Base-by-base conservation (phyloP, 2,888 invertebrate genomes). In the Mycalesis mineus region DNA sequence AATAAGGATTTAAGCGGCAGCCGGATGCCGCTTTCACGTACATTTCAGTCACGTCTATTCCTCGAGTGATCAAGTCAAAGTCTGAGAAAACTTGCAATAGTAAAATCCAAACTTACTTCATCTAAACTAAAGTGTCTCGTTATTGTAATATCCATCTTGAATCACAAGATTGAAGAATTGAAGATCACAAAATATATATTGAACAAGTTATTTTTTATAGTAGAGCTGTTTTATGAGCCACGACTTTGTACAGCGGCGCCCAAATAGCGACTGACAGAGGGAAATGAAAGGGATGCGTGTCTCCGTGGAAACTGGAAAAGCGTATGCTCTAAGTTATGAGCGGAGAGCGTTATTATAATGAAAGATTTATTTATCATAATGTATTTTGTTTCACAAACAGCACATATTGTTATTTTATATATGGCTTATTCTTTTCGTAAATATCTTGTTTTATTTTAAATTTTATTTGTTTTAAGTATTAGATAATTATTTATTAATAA, bases 41-140 rank as follows among this genome's bases (percentile, higher is more conserved):
- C n/a, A n/a, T n/a, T n/a, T n/a, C n/a, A n/a, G n/a, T n/a, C n/a
- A n/a, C n/a, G n/a, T n/a, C n/a, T n/a, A n/a, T n/a, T n/a, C n/a
- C n/a, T n/a, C n/a, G n/a, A 33, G 33, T 2, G 7, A 3, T 33
- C 33, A 7, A 7, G 9, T 33, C 9, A 36, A 36, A 11, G 9
- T 11, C 36, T 4, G 4, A 11, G 9, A 11, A 9, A 36, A 36
- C 4, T 22, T 22, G 11, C 4, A 36, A 1, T 11, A 36, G 33
- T 33, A 45, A 44, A 36, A n/a, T 11, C 39, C 28, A 39, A 45
- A 83, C 87, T 85, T 62, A 89, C 90, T 74, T 90, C 90, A 59
- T 90, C 90, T 64, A 90, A 82, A 69, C 90, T 90, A 62, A 84
- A 90, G 66, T 90, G 90, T 68, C 90, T 84, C 1, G 88, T 89